Percentiles rank a stretch among this genome's conserved stretches.
These are phyloP conservation scores for Phyllostomus discolor DNA, from an alignment of 2,113 vertebrate genomes.

Conservation along the genomic window DNA sequence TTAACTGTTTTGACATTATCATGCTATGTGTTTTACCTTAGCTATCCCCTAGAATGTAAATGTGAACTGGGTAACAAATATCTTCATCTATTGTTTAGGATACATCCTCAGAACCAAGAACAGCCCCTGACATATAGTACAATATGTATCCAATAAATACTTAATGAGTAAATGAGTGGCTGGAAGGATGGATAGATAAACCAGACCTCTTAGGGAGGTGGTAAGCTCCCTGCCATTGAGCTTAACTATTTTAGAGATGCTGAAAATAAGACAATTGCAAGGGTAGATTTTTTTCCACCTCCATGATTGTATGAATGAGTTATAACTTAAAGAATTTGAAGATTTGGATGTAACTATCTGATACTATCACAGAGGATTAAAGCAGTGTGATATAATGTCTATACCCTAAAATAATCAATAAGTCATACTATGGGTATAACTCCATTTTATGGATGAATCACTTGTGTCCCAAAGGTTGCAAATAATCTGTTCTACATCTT, in stretches of 20 bases:
- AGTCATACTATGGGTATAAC: background rate
- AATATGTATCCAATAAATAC: background rate
- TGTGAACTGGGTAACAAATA: background rate
- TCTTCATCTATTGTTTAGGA: background rate
- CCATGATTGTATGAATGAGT: background rate
- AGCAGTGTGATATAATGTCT: background rate
- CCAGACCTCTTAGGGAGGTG: background rate
- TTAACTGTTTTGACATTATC: background rate
- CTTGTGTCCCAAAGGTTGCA: background rate
- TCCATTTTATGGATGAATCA: background rate
- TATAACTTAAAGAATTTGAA: background rate
- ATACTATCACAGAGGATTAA: background rate
- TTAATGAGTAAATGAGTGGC: background rate
- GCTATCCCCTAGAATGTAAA: background rate
- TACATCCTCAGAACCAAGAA: background rate
- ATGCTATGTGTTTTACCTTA: background rate
- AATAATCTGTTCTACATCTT: background rate
- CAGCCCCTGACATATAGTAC: background rate
- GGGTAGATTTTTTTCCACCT: background rate
- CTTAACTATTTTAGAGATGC: background rate
- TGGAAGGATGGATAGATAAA: background rate
- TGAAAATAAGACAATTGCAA: background rate
- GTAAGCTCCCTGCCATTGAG: background rate
- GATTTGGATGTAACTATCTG: background rate
- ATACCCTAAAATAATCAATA: slow-evolving; percentile 5